Evolutionary conservation across 2,113 vertebrate genomes (phyloP), one percentile per base, ranked within the genome.

Genomic region (Gobius niger): DNA sequence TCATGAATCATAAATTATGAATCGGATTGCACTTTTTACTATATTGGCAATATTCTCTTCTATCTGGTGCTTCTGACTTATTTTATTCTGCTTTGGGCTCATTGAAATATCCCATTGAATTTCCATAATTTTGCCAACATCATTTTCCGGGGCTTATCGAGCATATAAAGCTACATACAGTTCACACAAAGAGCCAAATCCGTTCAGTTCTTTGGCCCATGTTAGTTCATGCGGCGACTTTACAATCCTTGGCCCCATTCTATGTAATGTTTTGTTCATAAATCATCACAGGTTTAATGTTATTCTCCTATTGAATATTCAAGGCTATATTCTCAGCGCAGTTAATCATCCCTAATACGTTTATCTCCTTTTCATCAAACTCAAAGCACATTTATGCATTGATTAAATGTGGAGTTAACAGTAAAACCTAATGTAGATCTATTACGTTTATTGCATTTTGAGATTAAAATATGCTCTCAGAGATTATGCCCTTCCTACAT

Each of bases 331-430:
- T 44, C 13, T 60, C 40, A 42, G 40, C 41, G 40, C 57, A 60
- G 7, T 60, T 60, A 34, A 60, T 60, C 40, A 57, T 57, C 12
- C 12, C 54, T 40, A 57, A 57, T 57, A 40, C 54, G 40, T 57
- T 57, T 40, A 40, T 57, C 54, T 57, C 54, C 24, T 19, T 40
- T 57, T 57, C 54, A 57, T 19, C 54, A 57, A 57, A 52, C 51
- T 10, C 16, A 34, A 46, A 14, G 24, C 54, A 40, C 57, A 60
- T 60, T 16, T 12, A n/a, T 60, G 7, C 19, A 57, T 57, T 57
- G 54, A 57, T 57, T 57, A 57, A 57, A 57, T 40, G 19, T 9
- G 19, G 53, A 57, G 19, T 57, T 57, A 34, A 40, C 54, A 40
- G 19, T 57, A 40, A 57, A 57, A 40, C 24, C 40, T 57, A 9